Percentiles rank a stretch among this genome's conserved stretches.
These are phyloP conservation scores for Stigmatopora nigra DNA, from an alignment of 2,113 vertebrate species.

Conservation along the genomic window DNA sequence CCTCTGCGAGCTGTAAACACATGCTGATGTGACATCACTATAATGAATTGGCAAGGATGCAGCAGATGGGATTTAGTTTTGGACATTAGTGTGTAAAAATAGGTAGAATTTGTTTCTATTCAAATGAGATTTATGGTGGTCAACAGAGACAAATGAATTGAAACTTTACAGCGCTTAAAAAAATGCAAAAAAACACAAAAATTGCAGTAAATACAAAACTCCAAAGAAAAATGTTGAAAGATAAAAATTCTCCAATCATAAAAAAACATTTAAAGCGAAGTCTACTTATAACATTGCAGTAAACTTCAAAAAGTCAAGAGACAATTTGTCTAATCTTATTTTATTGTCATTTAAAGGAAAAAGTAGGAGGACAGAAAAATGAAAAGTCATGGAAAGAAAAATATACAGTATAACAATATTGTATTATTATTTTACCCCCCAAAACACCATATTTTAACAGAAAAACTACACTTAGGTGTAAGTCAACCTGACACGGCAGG, in stretches of 20 bases:
- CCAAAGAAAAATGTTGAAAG: background rate
- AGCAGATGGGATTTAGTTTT: constrained; percentile 10
- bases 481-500: constrained; percentile 90
- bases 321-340: constrained; percentile 80
- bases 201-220: background rate
- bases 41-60: constrained; percentile 24
- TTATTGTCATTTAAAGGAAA: constrained; percentile 90
- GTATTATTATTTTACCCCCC: constrained; percentile 36
- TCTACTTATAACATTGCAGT: background rate
- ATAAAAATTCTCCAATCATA: background rate
- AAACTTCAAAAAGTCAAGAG: constrained; percentile 29
- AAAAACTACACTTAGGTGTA: constrained; percentile 86
- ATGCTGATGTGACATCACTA: constrained; percentile 18
- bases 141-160: no score
- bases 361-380: constrained; percentile 51
- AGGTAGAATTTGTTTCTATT: background rate
- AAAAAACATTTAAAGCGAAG: background rate
- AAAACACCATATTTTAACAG: constrained; percentile 73
- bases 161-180: no score
- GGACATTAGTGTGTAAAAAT: background rate
- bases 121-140: background rate
- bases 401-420: constrained; percentile 68
- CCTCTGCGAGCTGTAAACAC: constrained; percentile 33
- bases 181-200: background rate
- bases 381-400: constrained; percentile 46